Conservation (phyloP, 2,888 invertebrate genomes). For the Crioceris asparagi region DNA sequence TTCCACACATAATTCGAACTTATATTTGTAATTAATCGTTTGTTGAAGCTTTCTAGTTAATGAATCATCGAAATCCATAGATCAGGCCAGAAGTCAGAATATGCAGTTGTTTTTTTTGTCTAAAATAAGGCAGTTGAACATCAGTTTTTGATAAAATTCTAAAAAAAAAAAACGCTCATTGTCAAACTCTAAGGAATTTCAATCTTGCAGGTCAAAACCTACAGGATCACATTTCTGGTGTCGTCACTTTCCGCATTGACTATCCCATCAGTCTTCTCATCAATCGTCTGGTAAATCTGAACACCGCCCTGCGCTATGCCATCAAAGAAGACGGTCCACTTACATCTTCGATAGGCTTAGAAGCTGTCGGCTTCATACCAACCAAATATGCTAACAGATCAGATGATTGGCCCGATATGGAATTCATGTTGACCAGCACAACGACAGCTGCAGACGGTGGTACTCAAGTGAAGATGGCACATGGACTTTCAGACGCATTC, state of each 20-base stretch:
- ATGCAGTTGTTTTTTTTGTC: not conserved
- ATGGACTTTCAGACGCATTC: slow-evolving; percentile 71
- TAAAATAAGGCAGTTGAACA: not conserved
- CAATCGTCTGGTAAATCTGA: slow-evolving; percentile 70
- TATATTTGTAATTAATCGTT: no score
- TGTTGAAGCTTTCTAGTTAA: no score
- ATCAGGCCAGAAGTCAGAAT: no score
- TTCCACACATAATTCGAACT: no score
- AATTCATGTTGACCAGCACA: slow-evolving; percentile 79
- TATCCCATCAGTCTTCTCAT: slow-evolving; percentile 70
- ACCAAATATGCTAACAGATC: slow-evolving; percentile 79
- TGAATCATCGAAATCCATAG: no score
- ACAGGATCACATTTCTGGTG: slow-evolving; percentile 86
- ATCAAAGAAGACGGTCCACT: slow-evolving; percentile 78
- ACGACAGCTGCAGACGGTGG: slow-evolving; percentile 76
- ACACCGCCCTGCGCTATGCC: slow-evolving; percentile 73
- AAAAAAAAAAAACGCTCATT: slow-evolving; percentile 1
- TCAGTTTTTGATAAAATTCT: not conserved
- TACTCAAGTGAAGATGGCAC: slow-evolving; percentile 62
- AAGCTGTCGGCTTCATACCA: slow-evolving; percentile 78
- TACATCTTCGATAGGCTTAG: slow-evolving; percentile 73
- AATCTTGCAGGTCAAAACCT: slow-evolving; percentile 68
- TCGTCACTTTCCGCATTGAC: slow-evolving; percentile 70
- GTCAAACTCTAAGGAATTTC: no score
- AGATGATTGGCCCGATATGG: slow-evolving; percentile 87